A percentile compares a stretch with the other conserved stretches of the same genome.
Evolutionary conservation across 2,888 invertebrate species (phyloP).

Genomic region (Chrysodeixis includens): DNA sequence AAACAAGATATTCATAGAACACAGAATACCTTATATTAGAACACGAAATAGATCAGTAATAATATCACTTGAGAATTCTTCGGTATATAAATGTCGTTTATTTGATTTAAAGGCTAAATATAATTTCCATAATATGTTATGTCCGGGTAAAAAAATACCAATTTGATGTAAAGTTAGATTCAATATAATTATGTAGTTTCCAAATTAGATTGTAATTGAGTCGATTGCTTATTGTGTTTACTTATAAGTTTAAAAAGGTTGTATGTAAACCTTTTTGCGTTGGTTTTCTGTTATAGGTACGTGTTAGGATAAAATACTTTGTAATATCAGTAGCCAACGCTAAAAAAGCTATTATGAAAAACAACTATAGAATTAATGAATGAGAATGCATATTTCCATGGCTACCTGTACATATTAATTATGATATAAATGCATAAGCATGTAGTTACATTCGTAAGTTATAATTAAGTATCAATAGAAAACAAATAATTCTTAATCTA

Average conservation of each 20-base stretch:
- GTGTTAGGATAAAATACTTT: no score
- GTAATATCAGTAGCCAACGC: no score
- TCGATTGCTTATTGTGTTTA: no score
- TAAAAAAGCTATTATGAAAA: not conserved
- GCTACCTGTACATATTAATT: no score
- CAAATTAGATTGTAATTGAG: no score
- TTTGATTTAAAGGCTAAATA: slow-evolving; percentile 14
- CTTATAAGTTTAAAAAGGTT: no score
- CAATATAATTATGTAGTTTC: no score
- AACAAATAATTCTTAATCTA: slow-evolving; percentile 11
- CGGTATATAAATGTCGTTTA: slow-evolving; percentile 10
- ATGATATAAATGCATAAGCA: no score
- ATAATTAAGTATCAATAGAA: not conserved
- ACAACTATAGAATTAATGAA: not conserved
- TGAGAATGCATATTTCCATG: no score
- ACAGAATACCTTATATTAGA: not conserved
- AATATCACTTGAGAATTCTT: slow-evolving; percentile 3
- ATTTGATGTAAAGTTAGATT: not conserved
- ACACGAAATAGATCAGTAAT: slow-evolving; percentile 24
- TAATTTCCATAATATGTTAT: not conserved
- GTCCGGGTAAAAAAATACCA: slow-evolving; percentile 13
- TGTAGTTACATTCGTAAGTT: not conserved
- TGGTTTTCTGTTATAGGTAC: no score
- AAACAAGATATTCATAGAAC: not conserved
- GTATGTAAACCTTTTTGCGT: no score